Evolutionary conservation across 2,888 invertebrate species (phyloP).

Genomic region (Euzophera pinguis): DNA sequence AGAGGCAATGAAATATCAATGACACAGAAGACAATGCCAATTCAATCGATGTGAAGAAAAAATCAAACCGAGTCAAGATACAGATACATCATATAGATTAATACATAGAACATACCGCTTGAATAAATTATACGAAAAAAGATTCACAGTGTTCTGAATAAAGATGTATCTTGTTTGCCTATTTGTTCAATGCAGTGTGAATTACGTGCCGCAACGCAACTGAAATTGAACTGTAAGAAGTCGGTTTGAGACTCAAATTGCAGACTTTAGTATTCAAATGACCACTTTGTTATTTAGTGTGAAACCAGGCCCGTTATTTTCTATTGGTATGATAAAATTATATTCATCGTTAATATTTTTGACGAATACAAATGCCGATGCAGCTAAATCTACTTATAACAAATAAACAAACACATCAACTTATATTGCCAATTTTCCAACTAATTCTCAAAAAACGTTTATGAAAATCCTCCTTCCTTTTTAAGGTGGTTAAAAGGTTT

Average conservation of each 20-base stretch:
- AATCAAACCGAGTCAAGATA: neutral
- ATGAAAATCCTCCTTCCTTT: too few species aligned
- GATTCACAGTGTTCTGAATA: slow-evolving; percentile 5
- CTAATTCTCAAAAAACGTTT: too few species aligned
- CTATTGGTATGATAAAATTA: neutral
- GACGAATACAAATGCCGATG: neutral
- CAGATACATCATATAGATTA: neutral
- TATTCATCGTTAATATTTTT: neutral
- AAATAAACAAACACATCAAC: too few species aligned
- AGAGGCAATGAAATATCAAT: too few species aligned
- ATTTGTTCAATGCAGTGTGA: neutral
- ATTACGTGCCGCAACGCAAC: too few species aligned
- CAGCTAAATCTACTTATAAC: too few species aligned
- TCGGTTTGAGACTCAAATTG: neutral
- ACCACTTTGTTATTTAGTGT: neutral
- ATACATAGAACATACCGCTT: neutral
- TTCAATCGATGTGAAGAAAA: neutral
- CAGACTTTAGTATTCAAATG: neutral
- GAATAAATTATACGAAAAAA: slow-evolving; percentile 6
- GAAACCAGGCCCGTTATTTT: neutral
- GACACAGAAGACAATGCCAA: too few species aligned
- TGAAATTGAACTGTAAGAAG: neutral
- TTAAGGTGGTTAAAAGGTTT: too few species aligned
- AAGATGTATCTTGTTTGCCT: neutral
- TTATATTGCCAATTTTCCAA: too few species aligned